Base-by-base conservation (phyloP, 2,113 vertebrate species). In the Otus sunia region DNA sequence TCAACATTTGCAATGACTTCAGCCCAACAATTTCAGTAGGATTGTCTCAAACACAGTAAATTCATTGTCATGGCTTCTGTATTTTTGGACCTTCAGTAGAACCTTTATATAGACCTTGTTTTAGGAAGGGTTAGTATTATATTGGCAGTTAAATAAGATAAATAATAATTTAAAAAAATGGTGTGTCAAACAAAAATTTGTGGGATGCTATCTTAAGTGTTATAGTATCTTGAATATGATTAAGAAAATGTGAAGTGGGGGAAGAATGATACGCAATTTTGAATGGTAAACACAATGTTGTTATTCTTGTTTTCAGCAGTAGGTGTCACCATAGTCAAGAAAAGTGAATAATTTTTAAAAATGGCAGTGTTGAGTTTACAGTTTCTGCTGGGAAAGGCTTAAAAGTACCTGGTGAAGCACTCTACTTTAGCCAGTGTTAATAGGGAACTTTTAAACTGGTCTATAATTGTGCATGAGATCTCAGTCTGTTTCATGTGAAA, bases 251-350 rank as follows among this genome's bases (percentile, higher is more conserved):
- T 60, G 69, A 82, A 25, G 7, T 15, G 22, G 18, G 26, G 43
- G 36, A 49, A 77, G 58, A 43, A 8, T 19, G 45, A 14, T 23
- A 2, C 26, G 32, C 27, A 7, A 6, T 26, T 89, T 69, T 60
- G 30, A 91, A 22, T 1, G 5, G 25, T 63, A 80, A 39, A 52
- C 23, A 12, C 52, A 81, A 12, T 67, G 49, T 37, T 50, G 78
- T 55, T 78, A 17, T 92, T 93, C 79, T 63, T 2, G 1, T 83
- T 96, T 83, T 59, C 49, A 88, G 69, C 97, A 94, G 68, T 53
- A 96, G 96, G 36, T 93, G 97, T 96, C 96, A 90, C 71, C 4
- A 3, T 23, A 89, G 78, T 59, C 66, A 80, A 92, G 73, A 59
- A 75, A 89, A 94, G 6, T 2, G 36, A 94, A 12, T 60, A 12